Evolutionary conservation across 2,888 invertebrate genomes (phyloP), one percentile per base, ranked within the genome.

Genomic region (Mythimna lalbum): DNA sequence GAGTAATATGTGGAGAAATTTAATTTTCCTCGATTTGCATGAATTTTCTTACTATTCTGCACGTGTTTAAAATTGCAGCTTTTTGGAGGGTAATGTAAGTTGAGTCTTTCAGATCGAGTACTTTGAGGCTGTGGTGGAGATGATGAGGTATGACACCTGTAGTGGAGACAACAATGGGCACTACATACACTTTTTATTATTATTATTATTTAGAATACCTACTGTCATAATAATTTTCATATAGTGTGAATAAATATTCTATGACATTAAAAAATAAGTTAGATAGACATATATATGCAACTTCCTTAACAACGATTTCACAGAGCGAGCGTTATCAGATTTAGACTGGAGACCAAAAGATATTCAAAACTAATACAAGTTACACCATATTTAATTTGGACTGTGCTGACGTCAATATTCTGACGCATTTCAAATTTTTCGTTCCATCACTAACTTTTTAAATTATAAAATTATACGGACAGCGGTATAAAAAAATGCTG

Each of bases 301-400:
- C 27, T 57, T 47, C 17, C 19, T 61, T 47, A 67, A 19, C 3
- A 69, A 57, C 19, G 52, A 70, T 78, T 74, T 73, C 56, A 39
- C 4, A 5, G 53, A 36, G 5, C 1, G 47, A 36, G 3, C 0
- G 19, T 36, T 61, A 73, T 47, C 63, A 36, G n/a, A 52, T 33
- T 33, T 61, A 68, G 23, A 19, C 27, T 33, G 14, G 19, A 23
- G 36, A 53, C 12, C 33, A 33, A 43, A 49, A 73, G 2, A 50
- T 55, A 72, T 60, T 55, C 39, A 33, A 60, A 73, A 50, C 53
- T 19, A 71, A 72, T 60, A 71, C 71, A 55, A 50, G 57, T 74
- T 73, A 12, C 75, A 53, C 74, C 64, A 80, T 74, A 49, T 59
- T 74, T 49, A 5, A 59, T 80, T 80, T 50, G 14, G 14, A 23